Evolutionary conservation across 2,797 vertebrate genomes (phyloP).

Genomic region (Xiphophorus birchmanni): DNA sequence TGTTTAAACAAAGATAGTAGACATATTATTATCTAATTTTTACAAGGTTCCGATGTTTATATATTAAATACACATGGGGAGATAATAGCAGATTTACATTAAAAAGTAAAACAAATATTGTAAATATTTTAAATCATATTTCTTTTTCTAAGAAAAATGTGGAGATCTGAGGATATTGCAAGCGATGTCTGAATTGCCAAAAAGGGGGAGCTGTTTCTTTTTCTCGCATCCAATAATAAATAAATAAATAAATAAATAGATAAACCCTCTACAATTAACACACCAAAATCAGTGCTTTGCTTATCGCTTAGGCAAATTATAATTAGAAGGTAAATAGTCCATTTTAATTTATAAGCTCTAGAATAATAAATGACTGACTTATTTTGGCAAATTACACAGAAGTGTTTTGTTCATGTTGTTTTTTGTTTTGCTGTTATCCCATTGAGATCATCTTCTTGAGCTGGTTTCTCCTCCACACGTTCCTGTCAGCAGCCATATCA

Average conservation of each 20-base stretch:
- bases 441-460: constrained; percentile 59
- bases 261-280: background rate
- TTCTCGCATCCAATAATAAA: constrained; percentile 19
- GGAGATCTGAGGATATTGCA: background rate
- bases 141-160: background rate
- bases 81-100: background rate
- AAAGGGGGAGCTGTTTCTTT: constrained; percentile 35
- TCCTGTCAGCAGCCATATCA: constrained; percentile 72
- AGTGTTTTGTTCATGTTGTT: constrained; percentile 44
- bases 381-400: constrained; percentile 20
- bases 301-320: constrained; percentile 11
- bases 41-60: background rate
- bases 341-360: background rate
- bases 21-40: background rate
- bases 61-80: background rate
- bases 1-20: background rate
- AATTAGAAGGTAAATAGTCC: background rate
- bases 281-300: constrained; percentile 14
- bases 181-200: constrained; percentile 8
- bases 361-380: background rate
- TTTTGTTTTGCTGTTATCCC: constrained; percentile 46
- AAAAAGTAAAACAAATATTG: background rate
- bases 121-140: background rate
- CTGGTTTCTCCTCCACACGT: constrained; percentile 57
- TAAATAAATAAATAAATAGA: no score